These are phyloP conservation scores for Papilio polyxenes DNA, from an alignment of 1,140 invertebrate genomes.

Conservation along the genomic window DNA sequence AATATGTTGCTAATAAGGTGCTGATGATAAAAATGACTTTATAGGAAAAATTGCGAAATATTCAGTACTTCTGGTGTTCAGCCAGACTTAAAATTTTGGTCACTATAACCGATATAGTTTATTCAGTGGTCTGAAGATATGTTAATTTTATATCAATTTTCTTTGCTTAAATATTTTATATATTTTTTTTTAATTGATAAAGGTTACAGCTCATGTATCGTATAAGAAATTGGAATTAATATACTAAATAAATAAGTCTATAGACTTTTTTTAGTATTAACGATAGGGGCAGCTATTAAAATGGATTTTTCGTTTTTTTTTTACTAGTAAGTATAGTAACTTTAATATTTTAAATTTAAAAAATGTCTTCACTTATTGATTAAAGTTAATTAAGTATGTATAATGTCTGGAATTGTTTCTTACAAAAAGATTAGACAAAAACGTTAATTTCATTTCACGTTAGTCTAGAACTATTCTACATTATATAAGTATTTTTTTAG, in stretches of 20 bases:
- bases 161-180: background rate
- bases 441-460: background rate
- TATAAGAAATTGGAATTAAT: background rate
- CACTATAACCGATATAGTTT: too few species aligned
- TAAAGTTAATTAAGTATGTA: too few species aligned
- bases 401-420: background rate
- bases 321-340: background rate
- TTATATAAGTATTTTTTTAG: background rate
- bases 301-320: background rate
- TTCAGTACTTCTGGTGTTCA: background rate
- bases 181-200: background rate
- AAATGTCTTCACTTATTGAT: too few species aligned
- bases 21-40: background rate
- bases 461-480: background rate
- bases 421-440: background rate
- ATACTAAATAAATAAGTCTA: background rate
- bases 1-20: constrained; percentile 34
- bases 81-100: too few species aligned
- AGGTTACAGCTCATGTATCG: background rate
- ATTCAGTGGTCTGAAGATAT: background rate
- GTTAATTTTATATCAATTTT: background rate
- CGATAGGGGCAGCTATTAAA: background rate
- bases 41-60: background rate
- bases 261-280: constrained; percentile 1
- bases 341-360: too few species aligned